Evolutionary conservation across 2,797 vertebrate genomes (phyloP).

Genomic region (Onychomys torridus): DNA sequence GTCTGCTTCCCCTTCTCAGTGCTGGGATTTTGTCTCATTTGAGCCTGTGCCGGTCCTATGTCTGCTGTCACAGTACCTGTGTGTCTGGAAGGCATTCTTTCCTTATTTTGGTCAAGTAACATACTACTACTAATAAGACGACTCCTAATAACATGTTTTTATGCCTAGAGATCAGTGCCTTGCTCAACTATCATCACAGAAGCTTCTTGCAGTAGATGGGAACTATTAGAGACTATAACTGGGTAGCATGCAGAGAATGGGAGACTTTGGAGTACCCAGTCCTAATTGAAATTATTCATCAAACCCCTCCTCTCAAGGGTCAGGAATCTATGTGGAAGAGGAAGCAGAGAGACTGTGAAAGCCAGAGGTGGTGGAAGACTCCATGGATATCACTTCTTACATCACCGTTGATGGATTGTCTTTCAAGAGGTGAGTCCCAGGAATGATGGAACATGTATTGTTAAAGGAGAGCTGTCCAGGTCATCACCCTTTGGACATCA

Average conservation of each 20-base stretch:
- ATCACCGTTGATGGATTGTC: slow-evolving; percentile 10
- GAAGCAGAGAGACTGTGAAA: not conserved
- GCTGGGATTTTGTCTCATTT: not conserved
- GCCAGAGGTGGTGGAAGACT: not conserved
- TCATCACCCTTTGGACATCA: not conserved
- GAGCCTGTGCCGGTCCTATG: no score
- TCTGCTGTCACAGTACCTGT: not conserved
- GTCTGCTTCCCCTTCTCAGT: not conserved
- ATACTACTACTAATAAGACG: not conserved
- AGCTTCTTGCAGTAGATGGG: not conserved
- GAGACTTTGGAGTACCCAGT: not conserved
- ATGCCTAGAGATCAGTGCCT: not conserved
- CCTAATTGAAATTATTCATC: not conserved
- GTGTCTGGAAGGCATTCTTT: not conserved
- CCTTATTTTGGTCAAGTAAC: not conserved
- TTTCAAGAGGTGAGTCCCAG: not conserved
- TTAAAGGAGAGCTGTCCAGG: not conserved
- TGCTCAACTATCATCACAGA: not conserved
- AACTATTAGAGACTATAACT: not conserved
- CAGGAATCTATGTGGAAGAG: not conserved
- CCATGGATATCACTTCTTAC: not conserved
- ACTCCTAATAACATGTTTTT: not conserved
- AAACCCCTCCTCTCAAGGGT: not conserved
- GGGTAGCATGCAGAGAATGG: not conserved
- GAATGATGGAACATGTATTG: not conserved